These are phyloP conservation scores for Leptosomus discolor DNA, from an alignment of 2,113 vertebrate genomes.

Conservation along the genomic window DNA sequence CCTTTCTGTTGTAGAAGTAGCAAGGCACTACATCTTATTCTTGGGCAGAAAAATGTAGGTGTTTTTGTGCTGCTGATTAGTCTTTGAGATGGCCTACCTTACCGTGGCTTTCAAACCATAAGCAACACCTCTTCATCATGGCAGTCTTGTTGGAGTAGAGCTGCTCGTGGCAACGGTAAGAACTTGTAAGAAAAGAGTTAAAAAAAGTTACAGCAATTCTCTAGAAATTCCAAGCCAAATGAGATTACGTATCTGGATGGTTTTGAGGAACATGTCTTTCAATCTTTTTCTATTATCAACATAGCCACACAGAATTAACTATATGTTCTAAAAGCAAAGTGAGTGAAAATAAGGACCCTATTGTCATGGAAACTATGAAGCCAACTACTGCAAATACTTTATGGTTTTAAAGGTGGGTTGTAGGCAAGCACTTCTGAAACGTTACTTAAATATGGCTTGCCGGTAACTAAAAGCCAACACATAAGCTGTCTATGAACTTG, in stretches of 20 bases:
- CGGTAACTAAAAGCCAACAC: neutral
- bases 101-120: neutral
- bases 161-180: neutral
- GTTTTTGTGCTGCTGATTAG: neutral
- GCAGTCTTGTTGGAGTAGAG: neutral
- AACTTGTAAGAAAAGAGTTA: neutral
- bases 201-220: neutral
- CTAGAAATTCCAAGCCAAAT: neutral
- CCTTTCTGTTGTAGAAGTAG: neutral
- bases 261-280: neutral
- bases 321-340: neutral
- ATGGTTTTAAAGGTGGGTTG: neutral
- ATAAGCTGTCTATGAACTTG: neutral
- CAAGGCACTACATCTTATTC: neutral
- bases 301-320: neutral
- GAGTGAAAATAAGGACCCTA: neutral
- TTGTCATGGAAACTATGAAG: neutral
- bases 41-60: neutral
- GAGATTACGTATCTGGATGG: neutral
- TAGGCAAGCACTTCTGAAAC: neutral
- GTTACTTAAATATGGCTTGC: neutral
- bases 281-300: neutral
- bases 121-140: neutral
- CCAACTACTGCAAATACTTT: neutral
- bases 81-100: neutral